Conservation (phyloP, 2,888 invertebrate species). For the Amphipyra tragopoginis region DNA sequence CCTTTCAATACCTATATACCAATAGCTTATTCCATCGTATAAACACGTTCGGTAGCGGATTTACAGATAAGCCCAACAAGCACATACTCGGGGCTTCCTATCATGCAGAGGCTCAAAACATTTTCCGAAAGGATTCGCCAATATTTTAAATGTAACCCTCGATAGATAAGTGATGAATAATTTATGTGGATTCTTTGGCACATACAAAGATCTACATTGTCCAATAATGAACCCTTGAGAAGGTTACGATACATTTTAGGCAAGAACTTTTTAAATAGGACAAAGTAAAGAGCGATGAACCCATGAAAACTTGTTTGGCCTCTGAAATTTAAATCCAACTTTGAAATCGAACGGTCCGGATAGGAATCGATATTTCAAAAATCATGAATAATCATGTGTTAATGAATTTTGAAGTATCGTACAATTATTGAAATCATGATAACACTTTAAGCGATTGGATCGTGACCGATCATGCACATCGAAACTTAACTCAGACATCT, state of each 20-base stretch:
- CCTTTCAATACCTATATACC: slow-evolving; percentile 12
- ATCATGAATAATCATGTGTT: no score
- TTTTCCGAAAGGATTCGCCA: slow-evolving; percentile 20
- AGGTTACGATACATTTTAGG: neutral
- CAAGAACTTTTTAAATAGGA: slow-evolving; percentile 4
- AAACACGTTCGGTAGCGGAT: slow-evolving; percentile 31
- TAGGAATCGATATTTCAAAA: no score
- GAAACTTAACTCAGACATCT: slow-evolving; percentile 9
- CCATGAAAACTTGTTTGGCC: neutral
- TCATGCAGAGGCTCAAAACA: slow-evolving; percentile 19
- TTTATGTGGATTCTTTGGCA: slow-evolving; percentile 20
- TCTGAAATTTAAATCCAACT: neutral
- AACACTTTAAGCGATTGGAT: no score
- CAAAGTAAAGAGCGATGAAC: neutral
- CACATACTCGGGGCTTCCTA: slow-evolving; percentile 35
- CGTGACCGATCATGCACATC: slow-evolving; percentile 3
- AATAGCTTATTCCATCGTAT: slow-evolving; percentile 12
- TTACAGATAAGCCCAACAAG: slow-evolving; percentile 32
- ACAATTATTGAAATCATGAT: no score
- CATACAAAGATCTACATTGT: slow-evolving; percentile 9
- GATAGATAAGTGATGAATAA: slow-evolving; percentile 35
- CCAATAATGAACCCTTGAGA: slow-evolving; percentile 1
- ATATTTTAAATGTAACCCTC: slow-evolving; percentile 29
- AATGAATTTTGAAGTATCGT: no score
- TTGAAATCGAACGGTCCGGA: no score